Evolutionary conservation across 2,113 vertebrate genomes (phyloP).

Genomic region (Syrmaticus mikado): DNA sequence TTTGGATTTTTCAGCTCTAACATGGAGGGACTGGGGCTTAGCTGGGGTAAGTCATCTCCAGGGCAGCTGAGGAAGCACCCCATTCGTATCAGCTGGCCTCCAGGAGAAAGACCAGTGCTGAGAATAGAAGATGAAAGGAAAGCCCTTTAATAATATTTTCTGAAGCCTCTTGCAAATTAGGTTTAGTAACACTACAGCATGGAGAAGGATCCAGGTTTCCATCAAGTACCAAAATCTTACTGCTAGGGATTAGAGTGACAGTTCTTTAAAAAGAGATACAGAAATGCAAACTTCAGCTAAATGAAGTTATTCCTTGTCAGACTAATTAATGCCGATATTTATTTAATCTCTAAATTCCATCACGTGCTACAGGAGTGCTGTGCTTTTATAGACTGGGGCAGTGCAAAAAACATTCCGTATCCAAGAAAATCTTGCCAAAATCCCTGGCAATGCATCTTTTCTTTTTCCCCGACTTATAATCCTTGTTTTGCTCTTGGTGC

Average conservation of each 20-base stretch:
- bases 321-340: slow-evolving; percentile 65
- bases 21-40: background rate
- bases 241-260: background rate
- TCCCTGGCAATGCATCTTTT: slow-evolving; percentile 47
- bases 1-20: background rate
- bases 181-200: background rate
- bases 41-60: background rate
- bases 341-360: slow-evolving; percentile 72
- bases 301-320: background rate
- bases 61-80: background rate
- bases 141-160: slow-evolving; percentile 28
- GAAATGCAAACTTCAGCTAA: slow-evolving; percentile 9
- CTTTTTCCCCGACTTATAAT: background rate
- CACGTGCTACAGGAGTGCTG: slow-evolving; percentile 1
- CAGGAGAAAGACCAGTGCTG: background rate
- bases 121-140: background rate
- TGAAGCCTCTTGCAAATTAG: background rate
- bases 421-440: slow-evolving; percentile 72
- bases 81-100: slow-evolving; percentile 1
- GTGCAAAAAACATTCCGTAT: slow-evolving; percentile 64
- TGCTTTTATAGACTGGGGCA: slow-evolving; percentile 45
- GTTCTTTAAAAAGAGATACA: background rate
- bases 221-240: background rate
- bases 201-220: background rate
- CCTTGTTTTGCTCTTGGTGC: slow-evolving; percentile 78